These are phyloP conservation scores for Chrysolina americana DNA, from an alignment of 2,888 invertebrate species.

Conservation along the genomic window DNA sequence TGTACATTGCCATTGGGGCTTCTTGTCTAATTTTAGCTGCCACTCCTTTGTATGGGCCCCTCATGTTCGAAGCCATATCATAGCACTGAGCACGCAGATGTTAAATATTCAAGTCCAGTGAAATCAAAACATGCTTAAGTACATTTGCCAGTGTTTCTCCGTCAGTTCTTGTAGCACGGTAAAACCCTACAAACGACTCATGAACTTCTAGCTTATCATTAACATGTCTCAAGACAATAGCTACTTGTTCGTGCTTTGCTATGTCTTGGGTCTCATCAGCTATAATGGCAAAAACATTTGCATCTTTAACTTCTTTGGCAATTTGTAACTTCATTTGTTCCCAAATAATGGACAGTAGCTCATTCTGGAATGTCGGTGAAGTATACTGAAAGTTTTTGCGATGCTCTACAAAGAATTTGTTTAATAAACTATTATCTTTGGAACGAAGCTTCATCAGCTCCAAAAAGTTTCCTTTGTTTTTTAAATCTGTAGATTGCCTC, in stretches of 20 bases:
- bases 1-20: constrained; percentile 26
- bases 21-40: constrained; percentile 6
- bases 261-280: too few species aligned
- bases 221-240: constrained; percentile 5
- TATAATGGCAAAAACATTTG: constrained; percentile 1
- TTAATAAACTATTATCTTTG: constrained; percentile 8
- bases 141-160: neutral
- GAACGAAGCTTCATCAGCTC: too few species aligned
- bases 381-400: constrained; percentile 14
- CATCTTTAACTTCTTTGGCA: constrained; percentile 10
- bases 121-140: too few species aligned
- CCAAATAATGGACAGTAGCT: constrained; percentile 7
- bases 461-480: neutral
- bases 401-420: neutral
- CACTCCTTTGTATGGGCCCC: too few species aligned
- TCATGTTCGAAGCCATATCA: too few species aligned
- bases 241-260: too few species aligned
- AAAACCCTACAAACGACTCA: constrained; percentile 21
- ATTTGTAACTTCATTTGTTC: constrained; percentile 5
- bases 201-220: constrained; percentile 17
- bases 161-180: neutral
- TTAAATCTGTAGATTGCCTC: neutral
- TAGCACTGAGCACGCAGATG: too few species aligned
- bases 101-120: too few species aligned
- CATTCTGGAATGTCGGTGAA: constrained; percentile 17